Base-by-base conservation (phyloP, 2,888 invertebrate species). In the Bibio marci region DNA sequence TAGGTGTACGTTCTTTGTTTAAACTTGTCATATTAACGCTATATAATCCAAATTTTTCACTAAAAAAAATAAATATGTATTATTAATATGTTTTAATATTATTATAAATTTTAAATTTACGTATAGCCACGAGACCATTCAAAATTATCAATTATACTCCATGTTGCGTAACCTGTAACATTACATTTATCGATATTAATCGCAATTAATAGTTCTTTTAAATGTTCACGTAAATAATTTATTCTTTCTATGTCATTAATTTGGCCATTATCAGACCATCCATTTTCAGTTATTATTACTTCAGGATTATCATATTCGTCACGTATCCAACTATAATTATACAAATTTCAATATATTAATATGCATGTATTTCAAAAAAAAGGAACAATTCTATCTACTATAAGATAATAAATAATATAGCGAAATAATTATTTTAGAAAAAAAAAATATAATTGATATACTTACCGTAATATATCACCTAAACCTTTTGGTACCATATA, bases 41-140 rank as follows among this genome's bases (percentile, higher is more conserved):
- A 45, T 71, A 73, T 1, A 80, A 46, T 5, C 80, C 80, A 54
- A 74, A 80, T 49, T 65, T 67, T 37, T 65, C 60, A 14, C 37
- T 41, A 31, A 35, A 26, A 34, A 4, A 22, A 6, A 22, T 22
- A 22, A 4, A 22, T 22, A 22, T 22, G 8, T 22, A 22, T 22
- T 6, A 6, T 22, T 22, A 6, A 8, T 22, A 22, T 22, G 22
- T 22, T 22, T n/a, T 6, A 22, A 22, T 22, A 22, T 8, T 6
- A 6, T 22, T 6, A 22, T 22, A 4, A 8, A 22, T 22, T 22
- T 22, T 22, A 22, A 22, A 46, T 50, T 51, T 45, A 54, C 56
- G 52, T 55, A 37, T 50, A 57, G 30, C 55, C 54, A 14, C 38
- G 32, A 13, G 48, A 42, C 57, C 57, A 57, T 45, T 55, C 55